Percentiles rank a stretch among this genome's conserved stretches.
Evolutionary conservation across 1,140 invertebrate species (phyloP).

Genomic region (Dreissena polymorpha): DNA sequence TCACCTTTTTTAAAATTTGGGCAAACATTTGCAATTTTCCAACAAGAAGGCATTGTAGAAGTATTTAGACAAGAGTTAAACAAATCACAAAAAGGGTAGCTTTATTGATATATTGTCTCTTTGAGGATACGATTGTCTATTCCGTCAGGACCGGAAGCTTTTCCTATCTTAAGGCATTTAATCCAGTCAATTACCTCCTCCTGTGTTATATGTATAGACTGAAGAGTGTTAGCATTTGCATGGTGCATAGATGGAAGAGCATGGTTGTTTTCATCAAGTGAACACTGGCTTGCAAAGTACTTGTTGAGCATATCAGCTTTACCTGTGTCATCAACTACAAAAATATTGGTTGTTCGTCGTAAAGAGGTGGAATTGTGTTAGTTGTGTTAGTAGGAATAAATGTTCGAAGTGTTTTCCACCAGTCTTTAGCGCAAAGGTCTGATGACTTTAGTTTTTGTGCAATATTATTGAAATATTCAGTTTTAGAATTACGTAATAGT

Average conservation of each 20-base stretch:
- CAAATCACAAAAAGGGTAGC: too few species aligned
- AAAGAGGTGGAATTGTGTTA: not conserved
- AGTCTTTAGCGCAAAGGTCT: conserved; percentile 6
- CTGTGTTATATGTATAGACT: too few species aligned
- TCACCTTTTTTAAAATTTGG: too few species aligned
- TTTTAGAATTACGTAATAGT: not conserved
- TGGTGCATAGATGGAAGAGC: not conserved
- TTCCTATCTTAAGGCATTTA: too few species aligned
- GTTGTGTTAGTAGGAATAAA: conserved; percentile 8
- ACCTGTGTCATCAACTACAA: not conserved
- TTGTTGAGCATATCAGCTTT: conserved; percentile 27
- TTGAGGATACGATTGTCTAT: too few species aligned
- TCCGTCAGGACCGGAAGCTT: too few species aligned
- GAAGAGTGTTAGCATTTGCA: too few species aligned
- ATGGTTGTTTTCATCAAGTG: not conserved
- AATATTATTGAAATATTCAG: not conserved
- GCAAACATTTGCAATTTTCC: too few species aligned
- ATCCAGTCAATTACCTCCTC: too few species aligned
- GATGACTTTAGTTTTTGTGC: conserved; percentile 15
- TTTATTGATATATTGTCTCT: too few species aligned
- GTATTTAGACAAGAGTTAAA: too few species aligned
- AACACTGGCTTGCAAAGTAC: conserved; percentile 19
- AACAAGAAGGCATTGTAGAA: too few species aligned
- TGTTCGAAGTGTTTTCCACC: not conserved
- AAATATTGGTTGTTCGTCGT: not conserved